Evolutionary conservation across 2,113 vertebrate species (phyloP).

Genomic region (Recurvirostra avosetta): DNA sequence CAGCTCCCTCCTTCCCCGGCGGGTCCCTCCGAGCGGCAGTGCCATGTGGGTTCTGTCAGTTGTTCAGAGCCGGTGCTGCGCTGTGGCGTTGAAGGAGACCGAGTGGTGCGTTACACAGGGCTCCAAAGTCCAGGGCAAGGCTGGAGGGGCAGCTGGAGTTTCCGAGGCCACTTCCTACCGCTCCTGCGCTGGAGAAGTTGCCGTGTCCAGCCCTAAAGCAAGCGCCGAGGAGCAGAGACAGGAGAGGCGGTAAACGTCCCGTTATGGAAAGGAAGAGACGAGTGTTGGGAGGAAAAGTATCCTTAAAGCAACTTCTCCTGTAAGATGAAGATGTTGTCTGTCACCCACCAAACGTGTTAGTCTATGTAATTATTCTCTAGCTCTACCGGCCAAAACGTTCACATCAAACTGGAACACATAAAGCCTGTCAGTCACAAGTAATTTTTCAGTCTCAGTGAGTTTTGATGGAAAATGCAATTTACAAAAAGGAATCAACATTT

Average conservation of each 20-base stretch:
- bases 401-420: neutral
- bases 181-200: neutral
- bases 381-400: neutral
- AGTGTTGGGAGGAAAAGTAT: neutral
- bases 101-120: neutral
- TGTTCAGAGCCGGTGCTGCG: neutral
- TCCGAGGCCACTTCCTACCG: neutral
- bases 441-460: slow-evolving; percentile 31
- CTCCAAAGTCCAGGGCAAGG: neutral
- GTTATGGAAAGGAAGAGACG: neutral
- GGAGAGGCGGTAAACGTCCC: neutral
- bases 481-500: slow-evolving; percentile 35
- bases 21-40: neutral
- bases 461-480: slow-evolving; percentile 49
- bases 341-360: neutral
- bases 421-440: slow-evolving; percentile 16
- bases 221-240: neutral
- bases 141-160: neutral
- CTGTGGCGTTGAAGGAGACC: neutral
- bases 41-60: neutral
- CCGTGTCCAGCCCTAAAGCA: neutral
- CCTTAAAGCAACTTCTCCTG: neutral
- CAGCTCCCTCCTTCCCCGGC: neutral
- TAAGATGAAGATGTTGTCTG: slow-evolving; percentile 14
- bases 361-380: neutral